These are phyloP conservation scores for Scaptodrosophila lebanonensis DNA, from an alignment of 1,140 invertebrate species.

Conservation along the genomic window DNA sequence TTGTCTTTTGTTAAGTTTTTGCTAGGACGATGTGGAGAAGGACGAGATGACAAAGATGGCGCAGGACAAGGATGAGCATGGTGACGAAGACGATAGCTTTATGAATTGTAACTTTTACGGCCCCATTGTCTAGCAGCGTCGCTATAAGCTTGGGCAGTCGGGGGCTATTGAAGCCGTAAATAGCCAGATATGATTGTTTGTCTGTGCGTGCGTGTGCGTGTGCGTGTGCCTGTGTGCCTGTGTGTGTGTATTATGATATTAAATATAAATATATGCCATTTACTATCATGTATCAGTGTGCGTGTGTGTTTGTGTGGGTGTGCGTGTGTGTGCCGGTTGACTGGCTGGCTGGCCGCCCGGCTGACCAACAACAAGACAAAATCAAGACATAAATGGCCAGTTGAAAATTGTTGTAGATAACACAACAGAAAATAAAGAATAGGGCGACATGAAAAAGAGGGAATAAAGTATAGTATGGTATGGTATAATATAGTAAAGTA, in stretches of 20 bases:
- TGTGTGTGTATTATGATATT: constrained; percentile 37
- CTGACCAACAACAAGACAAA: constrained; percentile 12
- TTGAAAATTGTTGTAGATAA: constrained; percentile 62
- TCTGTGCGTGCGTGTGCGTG: constrained; percentile 13
- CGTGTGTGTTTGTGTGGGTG: not conserved
- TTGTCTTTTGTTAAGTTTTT: constrained; percentile 22
- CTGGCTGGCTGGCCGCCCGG: no score
- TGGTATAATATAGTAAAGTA: no score
- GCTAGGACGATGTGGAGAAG: not conserved
- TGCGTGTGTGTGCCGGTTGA: not conserved
- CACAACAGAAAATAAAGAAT: constrained; percentile 6
- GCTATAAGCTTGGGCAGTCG: not conserved
- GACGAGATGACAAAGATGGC: not conserved
- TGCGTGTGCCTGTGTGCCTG: not conserved
- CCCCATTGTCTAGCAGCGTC: constrained; percentile 8
- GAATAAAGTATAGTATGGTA: no score
- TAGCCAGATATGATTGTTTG: constrained; percentile 61
- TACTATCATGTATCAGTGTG: not conserved
- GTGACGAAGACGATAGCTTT: constrained; percentile 38
- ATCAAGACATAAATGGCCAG: constrained; percentile 43
- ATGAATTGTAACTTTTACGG: constrained; percentile 70
- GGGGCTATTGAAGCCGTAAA: constrained; percentile 36
- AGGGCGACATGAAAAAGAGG: constrained; percentile 15
- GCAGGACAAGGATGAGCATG: not conserved
- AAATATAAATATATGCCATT: constrained; percentile 29